A percentile compares a stretch with the other conserved stretches of the same genome.
Conservation (phyloP, 2,113 vertebrate genomes). For the Prochilodus magdalenae region DNA sequence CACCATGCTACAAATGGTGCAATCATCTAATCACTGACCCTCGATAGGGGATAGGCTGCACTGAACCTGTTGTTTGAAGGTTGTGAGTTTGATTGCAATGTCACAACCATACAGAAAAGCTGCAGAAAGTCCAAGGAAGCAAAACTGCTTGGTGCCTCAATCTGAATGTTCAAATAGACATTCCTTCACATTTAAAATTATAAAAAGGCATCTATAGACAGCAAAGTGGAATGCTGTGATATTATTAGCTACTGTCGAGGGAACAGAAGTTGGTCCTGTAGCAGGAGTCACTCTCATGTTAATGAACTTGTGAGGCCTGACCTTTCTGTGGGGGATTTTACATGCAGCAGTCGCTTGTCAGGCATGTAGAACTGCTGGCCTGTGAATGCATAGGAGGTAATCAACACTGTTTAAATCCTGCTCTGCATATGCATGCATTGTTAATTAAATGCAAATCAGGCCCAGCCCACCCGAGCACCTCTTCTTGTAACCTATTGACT, state of each 20-base stretch:
- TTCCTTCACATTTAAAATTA: background rate
- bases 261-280: slow-evolving; percentile 39
- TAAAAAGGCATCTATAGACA: background rate
- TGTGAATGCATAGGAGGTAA: slow-evolving; percentile 79
- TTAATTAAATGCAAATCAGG: slow-evolving; percentile 80
- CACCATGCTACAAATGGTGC: too few species aligned
- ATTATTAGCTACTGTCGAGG: slow-evolving; percentile 14
- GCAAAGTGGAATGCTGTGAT: slow-evolving; percentile 8
- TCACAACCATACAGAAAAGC: too few species aligned
- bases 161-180: too few species aligned
- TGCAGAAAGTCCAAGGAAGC: too few species aligned
- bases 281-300: slow-evolving; percentile 58
- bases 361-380: slow-evolving; percentile 77
- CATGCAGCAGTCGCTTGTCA: slow-evolving; percentile 76
- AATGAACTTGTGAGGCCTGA: slow-evolving; percentile 66
- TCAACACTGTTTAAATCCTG: slow-evolving; percentile 79
- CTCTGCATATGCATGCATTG: slow-evolving; percentile 81
- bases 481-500: slow-evolving; percentile 72
- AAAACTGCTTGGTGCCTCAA: too few species aligned
- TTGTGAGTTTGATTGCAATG: too few species aligned
- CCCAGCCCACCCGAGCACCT: slow-evolving; percentile 65
- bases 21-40: too few species aligned
- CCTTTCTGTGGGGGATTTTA: slow-evolving; percentile 76
- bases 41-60: too few species aligned
- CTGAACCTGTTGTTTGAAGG: too few species aligned